Conservation (phyloP, 2,113 vertebrate species). For the Oreochromis aureus region DNA sequence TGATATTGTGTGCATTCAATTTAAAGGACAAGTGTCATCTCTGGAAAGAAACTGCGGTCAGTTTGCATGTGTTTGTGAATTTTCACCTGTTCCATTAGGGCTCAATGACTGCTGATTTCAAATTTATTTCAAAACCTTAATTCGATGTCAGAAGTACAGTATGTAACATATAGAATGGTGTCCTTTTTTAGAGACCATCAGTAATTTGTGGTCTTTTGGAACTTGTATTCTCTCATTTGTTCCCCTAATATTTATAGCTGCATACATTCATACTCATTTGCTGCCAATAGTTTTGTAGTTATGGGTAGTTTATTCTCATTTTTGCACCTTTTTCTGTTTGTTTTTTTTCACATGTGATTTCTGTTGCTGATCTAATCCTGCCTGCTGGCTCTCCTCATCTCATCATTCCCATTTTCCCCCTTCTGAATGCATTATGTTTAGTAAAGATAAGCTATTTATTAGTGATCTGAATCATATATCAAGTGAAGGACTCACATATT, state of each 20-base stretch:
- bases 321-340: neutral
- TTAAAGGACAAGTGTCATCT: neutral
- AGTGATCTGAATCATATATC: neutral
- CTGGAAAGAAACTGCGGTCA: neutral
- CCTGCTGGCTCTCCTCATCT: neutral
- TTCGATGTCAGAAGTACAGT: neutral
- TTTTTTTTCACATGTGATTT: neutral
- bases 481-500: neutral
- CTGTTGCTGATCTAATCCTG: neutral
- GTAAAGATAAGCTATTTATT: neutral
- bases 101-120: neutral
- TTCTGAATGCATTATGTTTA: neutral
- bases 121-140: neutral
- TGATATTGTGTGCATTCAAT: neutral
- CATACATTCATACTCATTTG: neutral
- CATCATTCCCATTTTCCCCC: neutral
- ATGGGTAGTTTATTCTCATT: neutral
- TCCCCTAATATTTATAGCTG: neutral
- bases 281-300: neutral
- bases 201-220: neutral
- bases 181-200: neutral
- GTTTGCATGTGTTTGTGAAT: neutral
- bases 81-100: neutral
- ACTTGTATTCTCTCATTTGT: neutral
- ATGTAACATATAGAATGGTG: neutral